Evolutionary conservation across 1,140 invertebrate species (phyloP).

Genomic region (Trialeurodes vaporariorum): DNA sequence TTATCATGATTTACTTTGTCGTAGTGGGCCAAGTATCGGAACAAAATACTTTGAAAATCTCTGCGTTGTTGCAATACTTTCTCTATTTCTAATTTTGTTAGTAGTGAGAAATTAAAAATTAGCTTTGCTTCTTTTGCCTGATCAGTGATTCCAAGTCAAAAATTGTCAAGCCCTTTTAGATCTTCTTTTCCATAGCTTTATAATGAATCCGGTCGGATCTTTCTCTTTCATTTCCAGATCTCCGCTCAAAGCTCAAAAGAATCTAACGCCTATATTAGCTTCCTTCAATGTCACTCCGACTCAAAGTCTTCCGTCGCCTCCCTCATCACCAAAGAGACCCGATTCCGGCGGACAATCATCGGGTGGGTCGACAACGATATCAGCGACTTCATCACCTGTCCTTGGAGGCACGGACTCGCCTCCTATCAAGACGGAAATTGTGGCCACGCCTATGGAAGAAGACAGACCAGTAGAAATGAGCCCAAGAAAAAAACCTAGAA

Average conservation of each 20-base stretch:
- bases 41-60: no score
- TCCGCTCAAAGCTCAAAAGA: slow-evolving; percentile 44
- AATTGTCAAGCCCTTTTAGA: no score
- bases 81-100: no score
- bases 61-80: no score
- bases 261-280: slow-evolving; percentile 43
- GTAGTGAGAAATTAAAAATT: no score
- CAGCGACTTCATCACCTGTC: slow-evolving; percentile 60
- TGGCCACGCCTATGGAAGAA: slow-evolving; percentile 21
- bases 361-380: slow-evolving; percentile 60
- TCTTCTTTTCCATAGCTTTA: no score
- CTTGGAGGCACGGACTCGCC: slow-evolving; percentile 43
- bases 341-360: slow-evolving; percentile 34
- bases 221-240: slow-evolving; percentile 35
- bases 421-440: slow-evolving; percentile 32
- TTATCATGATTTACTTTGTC: no score
- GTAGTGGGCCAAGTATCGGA: no score
- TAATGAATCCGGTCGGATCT: no score
- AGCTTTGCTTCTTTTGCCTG: no score
- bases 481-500: slow-evolving; percentile 42
- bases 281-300: slow-evolving; percentile 29
- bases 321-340: slow-evolving; percentile 34
- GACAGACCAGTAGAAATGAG: slow-evolving; percentile 36
- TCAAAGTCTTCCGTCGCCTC: slow-evolving; percentile 29
- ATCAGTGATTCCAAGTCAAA: no score